phyloP scores from a whole-genome alignment of 1,140 invertebrate species.

The Pseudomyrmex cubaensis region DNA sequence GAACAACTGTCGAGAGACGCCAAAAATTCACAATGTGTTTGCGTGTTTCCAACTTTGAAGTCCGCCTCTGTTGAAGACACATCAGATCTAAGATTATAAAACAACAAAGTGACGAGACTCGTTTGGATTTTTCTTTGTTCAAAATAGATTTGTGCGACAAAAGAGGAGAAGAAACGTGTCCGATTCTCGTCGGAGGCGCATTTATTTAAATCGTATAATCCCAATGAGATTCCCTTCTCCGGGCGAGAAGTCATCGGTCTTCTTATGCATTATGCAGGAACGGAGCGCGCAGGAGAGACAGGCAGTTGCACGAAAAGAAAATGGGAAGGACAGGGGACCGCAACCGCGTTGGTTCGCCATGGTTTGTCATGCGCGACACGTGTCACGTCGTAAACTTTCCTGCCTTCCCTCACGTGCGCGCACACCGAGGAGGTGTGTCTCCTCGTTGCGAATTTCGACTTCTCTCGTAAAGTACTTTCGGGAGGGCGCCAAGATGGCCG shows the following conservation, averaged over 20 bases:
- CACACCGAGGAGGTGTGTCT: too few relatives aligned
- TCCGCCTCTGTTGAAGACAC: too few relatives aligned
- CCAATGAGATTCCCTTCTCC: conserved; percentile 26
- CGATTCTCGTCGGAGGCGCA: conserved; percentile 2
- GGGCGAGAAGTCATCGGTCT: conserved; percentile 48
- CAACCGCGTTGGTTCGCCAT: conserved; percentile 21
- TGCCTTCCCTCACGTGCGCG: conserved; percentile 10
- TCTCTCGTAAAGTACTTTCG: conserved; percentile 57
- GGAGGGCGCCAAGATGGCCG: conserved; percentile 25
- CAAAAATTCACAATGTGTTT: too few relatives aligned
- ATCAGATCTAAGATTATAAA: too few relatives aligned
- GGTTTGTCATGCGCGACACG: conserved; percentile 73
- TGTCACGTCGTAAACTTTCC: conserved; percentile 75
- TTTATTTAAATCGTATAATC: conserved; percentile 58
- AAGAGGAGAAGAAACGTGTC: background rate
- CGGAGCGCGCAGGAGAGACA: conserved; percentile 18
- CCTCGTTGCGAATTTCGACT: conserved; percentile 53
- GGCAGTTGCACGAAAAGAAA: conserved; percentile 51
- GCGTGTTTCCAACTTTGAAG: too few relatives aligned
- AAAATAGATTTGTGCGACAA: background rate
- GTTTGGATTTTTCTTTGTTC: too few relatives aligned
- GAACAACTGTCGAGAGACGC: too few relatives aligned
- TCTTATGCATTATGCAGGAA: conserved; percentile 56
- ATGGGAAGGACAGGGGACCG: conserved; percentile 14
- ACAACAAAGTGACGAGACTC: too few relatives aligned